Evolutionary conservation across 2,113 vertebrate species (phyloP), one percentile per base, ranked within the genome.

Genomic region (Calyptommatus sinebrachiatus): DNA sequence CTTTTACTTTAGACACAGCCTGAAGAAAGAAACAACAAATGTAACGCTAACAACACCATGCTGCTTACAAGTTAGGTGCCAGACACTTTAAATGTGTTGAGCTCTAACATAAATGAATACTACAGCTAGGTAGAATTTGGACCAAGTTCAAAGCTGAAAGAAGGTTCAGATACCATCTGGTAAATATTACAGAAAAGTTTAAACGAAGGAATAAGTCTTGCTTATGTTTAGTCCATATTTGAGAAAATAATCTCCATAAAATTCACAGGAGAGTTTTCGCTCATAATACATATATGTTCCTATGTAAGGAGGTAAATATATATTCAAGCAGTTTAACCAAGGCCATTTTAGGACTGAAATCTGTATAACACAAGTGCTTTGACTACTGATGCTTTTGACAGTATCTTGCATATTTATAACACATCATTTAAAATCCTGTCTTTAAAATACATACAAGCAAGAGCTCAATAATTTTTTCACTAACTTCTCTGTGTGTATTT

Each of bases 121-220:
- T 73, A 26, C 10, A 78, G 50, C 62, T 67, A 67, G 21, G 28
- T n/a, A 69, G 62, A 70, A 48, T 61, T 29, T 76, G 28, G 35
- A 69, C 20, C 20, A 81, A 31, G 12, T 70, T 81, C 66, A 81
- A 76, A 45, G 63, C 48, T 73, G 16, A 74, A 74, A 48, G 21
- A 66, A 50, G 67, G 14, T 74, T 67, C 26, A 31, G 29, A 73
- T 53, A 73, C 62, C 46, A 80, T 67, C 16, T 65, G 45, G 61
- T 60, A 65, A 63, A 68, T 57, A 22, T 65, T 50, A 73, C 67
- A 67, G 29, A 73, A 57, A 80, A 53, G n/a, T 41, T 18, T 60
- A 74, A 35, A 21, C 53, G 22, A 22, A 21, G 10, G 8, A 46
- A 46, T 18, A 20, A 7, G 21, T 74, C 26, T 60, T 67, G 48